Percentiles rank a stretch among this genome's conserved stretches.
These are phyloP conservation scores for Hydrotaea diabolus DNA, from an alignment of 2,888 invertebrate species.

Conservation along the genomic window DNA sequence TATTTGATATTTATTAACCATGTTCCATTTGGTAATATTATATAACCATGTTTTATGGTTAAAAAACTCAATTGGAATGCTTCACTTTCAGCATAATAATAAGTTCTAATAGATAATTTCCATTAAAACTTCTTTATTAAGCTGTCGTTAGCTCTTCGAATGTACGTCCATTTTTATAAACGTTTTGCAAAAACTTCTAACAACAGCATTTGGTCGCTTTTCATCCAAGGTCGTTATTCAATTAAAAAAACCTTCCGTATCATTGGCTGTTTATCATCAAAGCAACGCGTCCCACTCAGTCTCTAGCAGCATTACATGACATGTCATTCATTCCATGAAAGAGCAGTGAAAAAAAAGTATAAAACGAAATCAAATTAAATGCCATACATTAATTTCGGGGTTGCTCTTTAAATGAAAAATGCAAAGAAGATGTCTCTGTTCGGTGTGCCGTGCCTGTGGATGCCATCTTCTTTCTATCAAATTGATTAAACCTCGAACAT, in stretches of 20 bases:
- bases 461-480: conserved; percentile 40
- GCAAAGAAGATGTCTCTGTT: not conserved
- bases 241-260: conserved; percentile 12
- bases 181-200: not conserved
- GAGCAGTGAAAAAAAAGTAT: not conserved
- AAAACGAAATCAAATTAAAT: conserved; percentile 28
- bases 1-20: too few relatives aligned
- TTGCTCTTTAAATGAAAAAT: conserved; percentile 20
- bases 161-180: not conserved
- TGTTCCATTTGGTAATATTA: too few relatives aligned
- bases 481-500: conserved; percentile 50
- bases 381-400: conserved; percentile 18
- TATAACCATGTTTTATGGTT: too few relatives aligned
- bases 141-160: too few relatives aligned
- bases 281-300: not conserved
- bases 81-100: too few relatives aligned
- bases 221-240: conserved; percentile 4
- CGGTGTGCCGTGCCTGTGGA: not conserved
- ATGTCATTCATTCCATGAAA: not conserved
- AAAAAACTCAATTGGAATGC: too few relatives aligned
- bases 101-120: too few relatives aligned
- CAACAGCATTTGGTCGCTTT: not conserved
- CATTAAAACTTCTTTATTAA: too few relatives aligned
- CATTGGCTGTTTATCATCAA: not conserved
- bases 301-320: not conserved